A percentile compares a stretch with the other conserved stretches of the same genome.
These are phyloP conservation scores for Sorex fumeus DNA, from an alignment of 2,113 vertebrate species.

Conservation along the genomic window DNA sequence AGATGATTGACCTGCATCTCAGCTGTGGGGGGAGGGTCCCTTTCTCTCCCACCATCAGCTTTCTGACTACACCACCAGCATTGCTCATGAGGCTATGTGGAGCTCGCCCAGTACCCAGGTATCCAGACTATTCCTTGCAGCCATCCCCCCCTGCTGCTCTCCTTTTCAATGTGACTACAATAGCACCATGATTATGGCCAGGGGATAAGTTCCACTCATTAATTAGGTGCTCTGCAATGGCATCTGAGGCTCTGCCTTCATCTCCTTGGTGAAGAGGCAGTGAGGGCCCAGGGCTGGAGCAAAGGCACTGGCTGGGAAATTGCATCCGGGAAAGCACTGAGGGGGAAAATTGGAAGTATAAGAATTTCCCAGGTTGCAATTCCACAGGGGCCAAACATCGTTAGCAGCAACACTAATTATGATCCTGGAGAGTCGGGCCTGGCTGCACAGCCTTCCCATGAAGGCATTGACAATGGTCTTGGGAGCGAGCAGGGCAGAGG, in stretches of 20 bases:
- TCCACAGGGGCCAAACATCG: slow-evolving; percentile 64
- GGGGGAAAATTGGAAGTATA: slow-evolving; percentile 69
- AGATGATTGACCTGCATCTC: neutral
- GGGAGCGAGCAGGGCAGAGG: neutral
- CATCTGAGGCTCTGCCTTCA: slow-evolving; percentile 42
- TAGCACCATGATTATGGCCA: slow-evolving; percentile 56
- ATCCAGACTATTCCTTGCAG: neutral
- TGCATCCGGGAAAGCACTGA: slow-evolving; percentile 55
- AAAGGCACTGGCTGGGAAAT: slow-evolving; percentile 39
- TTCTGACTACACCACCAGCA: neutral
- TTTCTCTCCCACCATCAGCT: slow-evolving; percentile 1
- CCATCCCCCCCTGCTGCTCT: neutral
- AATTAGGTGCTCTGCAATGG: slow-evolving; percentile 59
- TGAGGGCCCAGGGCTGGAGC: slow-evolving; percentile 33
- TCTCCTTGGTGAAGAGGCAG: slow-evolving; percentile 60
- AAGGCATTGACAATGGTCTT: slow-evolving; percentile 53
- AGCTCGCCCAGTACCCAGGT: slow-evolving; percentile 3
- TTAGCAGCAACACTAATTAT: slow-evolving; percentile 76
- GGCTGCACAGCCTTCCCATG: slow-evolving; percentile 37
- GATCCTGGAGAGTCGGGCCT: slow-evolving; percentile 66
- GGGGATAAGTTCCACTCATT: slow-evolving; percentile 60
- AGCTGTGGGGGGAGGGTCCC: neutral
- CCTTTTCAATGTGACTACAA: slow-evolving; percentile 63
- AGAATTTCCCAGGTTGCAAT: slow-evolving; percentile 76
- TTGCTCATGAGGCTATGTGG: neutral